Evolutionary conservation across 2,113 vertebrate genomes (phyloP).

Genomic region (Cettia cetti): DNA sequence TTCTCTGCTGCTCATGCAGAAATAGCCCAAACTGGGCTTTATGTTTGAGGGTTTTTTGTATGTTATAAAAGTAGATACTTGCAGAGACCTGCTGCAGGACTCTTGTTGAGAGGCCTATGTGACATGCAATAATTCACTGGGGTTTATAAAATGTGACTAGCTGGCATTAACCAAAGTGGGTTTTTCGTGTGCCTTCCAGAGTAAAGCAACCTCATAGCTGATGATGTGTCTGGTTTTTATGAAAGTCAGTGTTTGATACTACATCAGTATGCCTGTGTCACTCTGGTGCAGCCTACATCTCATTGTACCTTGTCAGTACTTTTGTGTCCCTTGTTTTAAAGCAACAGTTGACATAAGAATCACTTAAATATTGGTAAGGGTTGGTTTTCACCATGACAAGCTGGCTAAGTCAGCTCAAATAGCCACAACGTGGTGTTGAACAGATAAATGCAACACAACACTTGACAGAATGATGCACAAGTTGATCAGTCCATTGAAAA

Average conservation of each 20-base stretch:
- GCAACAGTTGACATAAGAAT: neutral
- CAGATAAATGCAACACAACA: neutral
- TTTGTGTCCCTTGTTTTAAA: neutral
- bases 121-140: neutral
- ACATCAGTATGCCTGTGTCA: neutral
- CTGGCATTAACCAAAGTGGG: neutral
- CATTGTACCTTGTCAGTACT: neutral
- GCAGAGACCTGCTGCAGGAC: neutral
- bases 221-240: neutral
- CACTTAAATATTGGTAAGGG: neutral
- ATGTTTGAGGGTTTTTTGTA: neutral
- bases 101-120: neutral
- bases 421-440: neutral
- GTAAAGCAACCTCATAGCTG: neutral
- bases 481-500: neutral
- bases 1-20: neutral
- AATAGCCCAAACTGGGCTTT: neutral
- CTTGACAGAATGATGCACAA: neutral
- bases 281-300: neutral
- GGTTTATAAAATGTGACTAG: neutral
- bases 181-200: neutral
- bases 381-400: neutral
- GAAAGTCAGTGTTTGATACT: neutral
- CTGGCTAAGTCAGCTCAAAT: neutral
- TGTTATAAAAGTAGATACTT: neutral